Evolutionary conservation across 1,140 invertebrate genomes (phyloP).

Genomic region (Scylla paramamosain): DNA sequence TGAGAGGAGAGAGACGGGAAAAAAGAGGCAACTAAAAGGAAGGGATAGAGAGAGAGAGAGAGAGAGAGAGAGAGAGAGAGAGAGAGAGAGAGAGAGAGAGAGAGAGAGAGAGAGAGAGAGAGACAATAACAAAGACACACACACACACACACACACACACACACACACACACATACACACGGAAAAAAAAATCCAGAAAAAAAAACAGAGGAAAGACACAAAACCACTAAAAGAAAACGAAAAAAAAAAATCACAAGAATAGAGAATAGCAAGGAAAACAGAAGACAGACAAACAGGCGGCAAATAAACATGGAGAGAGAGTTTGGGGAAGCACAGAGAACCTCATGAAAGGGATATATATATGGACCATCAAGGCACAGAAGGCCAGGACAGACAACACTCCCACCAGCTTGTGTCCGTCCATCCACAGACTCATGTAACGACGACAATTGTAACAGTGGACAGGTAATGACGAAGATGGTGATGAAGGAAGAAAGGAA

Average conservation of each 20-base stretch:
- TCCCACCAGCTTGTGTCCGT: no score
- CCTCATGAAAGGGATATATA: no score
- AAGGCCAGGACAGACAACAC: no score
- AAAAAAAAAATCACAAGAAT: neutral
- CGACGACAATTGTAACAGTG: neutral
- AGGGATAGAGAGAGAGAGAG: conserved; percentile 14
- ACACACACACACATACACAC: neutral
- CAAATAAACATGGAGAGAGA: neutral
- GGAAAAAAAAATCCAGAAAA: neutral
- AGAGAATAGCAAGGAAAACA: neutral
- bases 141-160: neutral
- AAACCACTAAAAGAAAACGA: neutral
- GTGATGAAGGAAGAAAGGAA: neutral
- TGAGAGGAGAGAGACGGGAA: neutral
- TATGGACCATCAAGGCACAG: no score
- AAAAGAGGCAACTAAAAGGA: neutral
- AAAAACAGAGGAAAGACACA: neutral
- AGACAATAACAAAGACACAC: neutral
- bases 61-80: conserved; percentile 29
- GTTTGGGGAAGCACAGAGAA: neutral
- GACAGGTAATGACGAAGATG: neutral
- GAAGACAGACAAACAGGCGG: neutral
- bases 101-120: conserved; percentile 14
- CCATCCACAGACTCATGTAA: neutral
- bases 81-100: conserved; percentile 5